These are phyloP conservation scores for Argyrosomus regius DNA, from an alignment of 2,797 vertebrate species.

Conservation along the genomic window DNA sequence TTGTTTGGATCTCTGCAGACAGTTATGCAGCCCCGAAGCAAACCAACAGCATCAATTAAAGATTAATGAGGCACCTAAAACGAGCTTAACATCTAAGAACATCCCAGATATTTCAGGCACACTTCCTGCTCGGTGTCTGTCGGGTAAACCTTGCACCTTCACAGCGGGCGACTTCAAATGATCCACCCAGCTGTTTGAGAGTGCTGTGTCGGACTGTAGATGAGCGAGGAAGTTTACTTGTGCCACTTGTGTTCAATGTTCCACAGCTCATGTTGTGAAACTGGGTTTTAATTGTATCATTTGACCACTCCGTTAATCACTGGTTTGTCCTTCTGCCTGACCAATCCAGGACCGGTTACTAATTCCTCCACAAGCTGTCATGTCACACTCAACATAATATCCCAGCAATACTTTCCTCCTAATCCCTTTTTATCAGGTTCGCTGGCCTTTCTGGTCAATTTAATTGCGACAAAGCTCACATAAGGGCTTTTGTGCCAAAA, in stretches of 20 bases:
- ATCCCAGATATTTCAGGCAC: not conserved
- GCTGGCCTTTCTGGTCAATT: slow-evolving; percentile 88
- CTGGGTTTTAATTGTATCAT: slow-evolving; percentile 52
- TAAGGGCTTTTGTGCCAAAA: slow-evolving; percentile 83
- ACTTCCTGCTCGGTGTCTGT: not conserved
- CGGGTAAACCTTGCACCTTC: slow-evolving; percentile 12
- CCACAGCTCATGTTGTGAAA: slow-evolving; percentile 45
- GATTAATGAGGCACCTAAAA: not conserved
- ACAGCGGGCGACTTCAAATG: not conserved
- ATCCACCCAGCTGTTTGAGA: slow-evolving; percentile 14
- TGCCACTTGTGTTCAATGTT: slow-evolving; percentile 27
- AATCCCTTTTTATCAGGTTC: slow-evolving; percentile 90
- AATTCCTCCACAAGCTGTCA: slow-evolving; percentile 83
- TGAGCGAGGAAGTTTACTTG: slow-evolving; percentile 14
- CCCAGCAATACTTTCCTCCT: slow-evolving; percentile 85
- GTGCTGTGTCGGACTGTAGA: not conserved
- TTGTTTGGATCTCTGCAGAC: not conserved
- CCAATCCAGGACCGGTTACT: slow-evolving; percentile 84
- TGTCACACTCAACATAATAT: slow-evolving; percentile 87
- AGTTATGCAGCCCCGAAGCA: not conserved
- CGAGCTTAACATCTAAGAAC: not conserved
- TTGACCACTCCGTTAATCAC: slow-evolving; percentile 81
- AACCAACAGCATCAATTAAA: slow-evolving; percentile 27
- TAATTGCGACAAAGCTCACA: slow-evolving; percentile 83
- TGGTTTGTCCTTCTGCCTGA: slow-evolving; percentile 81